Conservation (phyloP, 2,797 vertebrate species). For the Cynopterus sphinx region DNA sequence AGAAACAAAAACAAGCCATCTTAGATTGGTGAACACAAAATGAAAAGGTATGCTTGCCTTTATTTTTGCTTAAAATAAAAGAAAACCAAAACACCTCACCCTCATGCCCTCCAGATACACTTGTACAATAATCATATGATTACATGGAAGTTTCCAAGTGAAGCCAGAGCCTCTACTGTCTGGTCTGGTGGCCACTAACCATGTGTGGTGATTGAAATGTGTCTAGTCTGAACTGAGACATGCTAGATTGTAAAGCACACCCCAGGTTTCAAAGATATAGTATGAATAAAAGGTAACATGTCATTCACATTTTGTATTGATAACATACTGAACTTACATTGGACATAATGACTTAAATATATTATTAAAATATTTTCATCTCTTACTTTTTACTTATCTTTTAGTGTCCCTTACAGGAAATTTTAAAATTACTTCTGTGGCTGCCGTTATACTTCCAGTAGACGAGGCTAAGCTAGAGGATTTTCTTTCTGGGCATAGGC, state of each 20-base stretch:
- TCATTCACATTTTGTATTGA: not conserved
- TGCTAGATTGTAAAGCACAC: not conserved
- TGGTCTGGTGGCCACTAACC: not conserved
- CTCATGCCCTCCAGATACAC: not conserved
- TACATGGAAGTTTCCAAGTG: not conserved
- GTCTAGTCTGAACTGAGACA: not conserved
- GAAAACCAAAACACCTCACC: not conserved
- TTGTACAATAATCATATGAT: not conserved
- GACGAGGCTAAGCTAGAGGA: not conserved
- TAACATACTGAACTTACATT: not conserved
- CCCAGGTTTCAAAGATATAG: not conserved
- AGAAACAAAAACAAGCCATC: not conserved
- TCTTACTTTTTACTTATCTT: not conserved
- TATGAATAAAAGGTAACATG: not conserved
- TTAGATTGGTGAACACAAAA: not conserved
- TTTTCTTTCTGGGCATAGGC: not conserved
- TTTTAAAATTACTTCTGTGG: not conserved
- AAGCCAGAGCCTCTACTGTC: not conserved
- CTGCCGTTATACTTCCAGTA: not conserved
- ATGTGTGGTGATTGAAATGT: too few species aligned
- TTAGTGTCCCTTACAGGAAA: not conserved
- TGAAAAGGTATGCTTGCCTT: not conserved
- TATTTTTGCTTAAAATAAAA: not conserved
- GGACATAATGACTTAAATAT: not conserved
- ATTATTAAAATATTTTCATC: not conserved